Percentiles rank a stretch among this genome's conserved stretches.
These are phyloP conservation scores for Phrynosoma platyrhinos DNA, from an alignment of 2,113 vertebrate genomes.

Conservation along the genomic window DNA sequence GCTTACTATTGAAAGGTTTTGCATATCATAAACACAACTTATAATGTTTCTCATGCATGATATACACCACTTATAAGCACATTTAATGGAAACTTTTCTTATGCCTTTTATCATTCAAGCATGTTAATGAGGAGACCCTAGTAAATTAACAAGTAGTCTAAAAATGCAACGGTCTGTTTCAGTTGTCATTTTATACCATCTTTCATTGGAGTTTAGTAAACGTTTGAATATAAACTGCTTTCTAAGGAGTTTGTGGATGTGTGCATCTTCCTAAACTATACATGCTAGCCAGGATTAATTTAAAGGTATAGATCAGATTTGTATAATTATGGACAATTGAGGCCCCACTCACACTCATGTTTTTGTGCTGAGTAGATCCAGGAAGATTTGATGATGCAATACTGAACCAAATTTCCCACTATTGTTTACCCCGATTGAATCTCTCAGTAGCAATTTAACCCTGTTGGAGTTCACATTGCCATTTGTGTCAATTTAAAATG, in stretches of 20 bases:
- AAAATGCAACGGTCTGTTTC: conserved; percentile 53
- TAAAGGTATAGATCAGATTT: conserved; percentile 43
- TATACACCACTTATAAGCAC: conserved; percentile 28
- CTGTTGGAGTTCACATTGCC: too few relatives aligned
- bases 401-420: too few relatives aligned
- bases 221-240: conserved; percentile 33
- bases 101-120: conserved; percentile 56
- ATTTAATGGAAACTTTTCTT: conserved; percentile 54
- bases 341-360: not conserved
- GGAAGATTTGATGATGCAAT: too few relatives aligned
- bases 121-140: conserved; percentile 51
- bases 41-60: conserved; percentile 32
- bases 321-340: conserved; percentile 31
- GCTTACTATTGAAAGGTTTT: conserved; percentile 44
- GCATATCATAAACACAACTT: conserved; percentile 45
- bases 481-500: too few relatives aligned
- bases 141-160: conserved; percentile 53
- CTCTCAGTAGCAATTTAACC: too few relatives aligned
- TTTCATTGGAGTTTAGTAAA: conserved; percentile 52
- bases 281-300: conserved; percentile 32
- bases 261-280: conserved; percentile 29
- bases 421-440: too few relatives aligned
- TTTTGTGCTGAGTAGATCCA: too few relatives aligned
- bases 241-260: conserved; percentile 37
- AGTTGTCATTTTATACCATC: conserved; percentile 31